Evolutionary conservation across 2,797 vertebrate species (phyloP).

Genomic region (Poeciliopsis paucimaculata): DNA sequence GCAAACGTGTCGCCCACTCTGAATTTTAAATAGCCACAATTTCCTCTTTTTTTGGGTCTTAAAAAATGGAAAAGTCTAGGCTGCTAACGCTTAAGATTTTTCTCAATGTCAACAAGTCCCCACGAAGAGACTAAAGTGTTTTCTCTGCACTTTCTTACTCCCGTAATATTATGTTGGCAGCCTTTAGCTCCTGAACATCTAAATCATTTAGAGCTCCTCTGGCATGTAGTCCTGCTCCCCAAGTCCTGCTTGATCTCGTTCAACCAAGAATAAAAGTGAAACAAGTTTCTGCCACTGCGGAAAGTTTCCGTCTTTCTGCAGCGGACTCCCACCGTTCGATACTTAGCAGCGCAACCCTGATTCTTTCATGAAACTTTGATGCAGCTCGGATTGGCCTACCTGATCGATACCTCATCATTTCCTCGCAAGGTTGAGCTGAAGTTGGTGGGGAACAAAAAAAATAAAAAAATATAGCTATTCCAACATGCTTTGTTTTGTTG

Average conservation of each 20-base stretch:
- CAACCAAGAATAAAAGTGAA: conserved; percentile 4
- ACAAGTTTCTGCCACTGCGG: neutral
- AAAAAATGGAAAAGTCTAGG: neutral
- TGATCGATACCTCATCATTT: conserved; percentile 45
- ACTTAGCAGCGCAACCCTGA: conserved; percentile 7
- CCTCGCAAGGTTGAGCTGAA: neutral
- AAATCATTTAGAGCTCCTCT: neutral
- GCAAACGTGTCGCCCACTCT: neutral
- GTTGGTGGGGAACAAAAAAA: neutral
- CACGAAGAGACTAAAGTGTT: neutral
- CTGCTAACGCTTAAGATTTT: neutral
- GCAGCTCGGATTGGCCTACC: neutral
- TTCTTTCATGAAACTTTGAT: conserved; percentile 26
- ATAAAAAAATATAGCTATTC: neutral
- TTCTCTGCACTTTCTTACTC: neutral
- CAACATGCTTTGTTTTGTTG: neutral
- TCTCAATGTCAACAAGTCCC: neutral
- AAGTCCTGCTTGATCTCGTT: neutral
- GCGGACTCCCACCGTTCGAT: conserved; percentile 18
- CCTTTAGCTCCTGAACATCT: neutral
- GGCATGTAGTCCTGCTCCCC: neutral
- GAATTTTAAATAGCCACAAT: neutral
- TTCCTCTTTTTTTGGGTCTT: neutral
- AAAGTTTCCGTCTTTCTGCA: neutral
- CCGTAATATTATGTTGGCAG: neutral